Evolutionary conservation across 2,888 invertebrate species (phyloP).

Genomic region (Drosophila histrio): DNA sequence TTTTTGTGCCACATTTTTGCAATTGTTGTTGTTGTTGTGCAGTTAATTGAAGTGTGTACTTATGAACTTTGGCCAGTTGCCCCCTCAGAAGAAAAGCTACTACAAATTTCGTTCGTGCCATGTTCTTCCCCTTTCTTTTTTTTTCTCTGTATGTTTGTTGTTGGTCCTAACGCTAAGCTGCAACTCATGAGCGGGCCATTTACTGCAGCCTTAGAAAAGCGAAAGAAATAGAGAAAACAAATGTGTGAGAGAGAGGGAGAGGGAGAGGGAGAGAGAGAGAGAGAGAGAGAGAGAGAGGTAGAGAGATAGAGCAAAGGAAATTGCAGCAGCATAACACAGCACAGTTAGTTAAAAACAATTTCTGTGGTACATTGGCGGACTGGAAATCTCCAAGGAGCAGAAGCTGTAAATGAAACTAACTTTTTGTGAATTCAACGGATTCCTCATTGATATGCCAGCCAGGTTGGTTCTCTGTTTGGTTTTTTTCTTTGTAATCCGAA

Average conservation of each 20-base stretch:
- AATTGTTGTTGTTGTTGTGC: constrained; percentile 14
- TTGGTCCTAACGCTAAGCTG: constrained; percentile 30
- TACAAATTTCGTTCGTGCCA: background rate
- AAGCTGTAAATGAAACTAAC: constrained; percentile 38
- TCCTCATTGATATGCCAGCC: constrained; percentile 51
- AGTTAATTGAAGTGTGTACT: constrained; percentile 74
- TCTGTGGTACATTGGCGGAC: background rate
- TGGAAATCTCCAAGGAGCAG: constrained; percentile 4
- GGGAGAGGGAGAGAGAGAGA: background rate
- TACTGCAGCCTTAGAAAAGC: constrained; percentile 30
- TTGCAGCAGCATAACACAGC: constrained; percentile 13
- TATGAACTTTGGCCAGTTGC: constrained; percentile 51
- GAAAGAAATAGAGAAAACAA: background rate
- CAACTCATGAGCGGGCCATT: constrained; percentile 44
- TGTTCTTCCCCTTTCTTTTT: background rate
- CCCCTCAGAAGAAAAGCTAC: background rate
- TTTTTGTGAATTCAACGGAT: constrained; percentile 10
- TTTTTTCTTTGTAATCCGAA: constrained; percentile 18
- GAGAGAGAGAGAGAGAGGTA: background rate
- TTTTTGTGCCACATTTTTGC: constrained; percentile 1
- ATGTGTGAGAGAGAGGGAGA: no score
- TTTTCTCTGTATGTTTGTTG: constrained; percentile 22
- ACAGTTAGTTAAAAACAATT: constrained; percentile 20
- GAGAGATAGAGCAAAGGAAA: constrained; percentile 1
- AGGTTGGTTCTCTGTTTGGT: background rate